phyloP scores from a whole-genome alignment of 2,797 vertebrate species.

The Crenuchus spilurus region DNA sequence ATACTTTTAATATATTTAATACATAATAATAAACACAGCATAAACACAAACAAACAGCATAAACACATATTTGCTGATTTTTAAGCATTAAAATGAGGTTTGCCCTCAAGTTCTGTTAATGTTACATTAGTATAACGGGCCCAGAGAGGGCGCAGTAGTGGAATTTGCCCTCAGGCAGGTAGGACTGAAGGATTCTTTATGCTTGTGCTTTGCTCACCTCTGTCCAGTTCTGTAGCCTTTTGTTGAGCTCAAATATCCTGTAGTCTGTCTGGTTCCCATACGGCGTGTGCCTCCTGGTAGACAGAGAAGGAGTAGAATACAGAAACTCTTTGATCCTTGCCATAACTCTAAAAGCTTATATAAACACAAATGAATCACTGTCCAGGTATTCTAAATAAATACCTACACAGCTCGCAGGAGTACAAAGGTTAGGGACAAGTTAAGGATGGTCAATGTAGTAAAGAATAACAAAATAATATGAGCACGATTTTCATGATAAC shows the following conservation, averaged over 20 bases:
- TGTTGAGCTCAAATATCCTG: conserved; percentile 99
- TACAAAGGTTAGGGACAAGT: neutral
- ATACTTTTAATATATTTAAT: too few relatives aligned
- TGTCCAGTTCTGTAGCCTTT: conserved; percentile 98
- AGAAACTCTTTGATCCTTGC: neutral
- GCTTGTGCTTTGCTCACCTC: conserved; percentile 79
- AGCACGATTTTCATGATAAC: too few relatives aligned
- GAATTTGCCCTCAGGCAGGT: neutral
- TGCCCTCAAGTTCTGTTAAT: neutral
- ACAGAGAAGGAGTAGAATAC: conserved; percentile 12
- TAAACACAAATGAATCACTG: conserved; percentile 5
- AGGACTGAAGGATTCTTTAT: conserved; percentile 17
- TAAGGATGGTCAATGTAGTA: neutral
- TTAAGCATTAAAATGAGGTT: too few relatives aligned
- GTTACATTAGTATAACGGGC: neutral
- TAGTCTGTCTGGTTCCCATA: conserved; percentile 99
- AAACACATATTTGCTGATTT: too few relatives aligned
- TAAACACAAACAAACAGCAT: too few relatives aligned
- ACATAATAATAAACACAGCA: too few relatives aligned
- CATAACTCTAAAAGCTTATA: neutral
- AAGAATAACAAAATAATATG: too few relatives aligned
- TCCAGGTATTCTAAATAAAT: neutral
- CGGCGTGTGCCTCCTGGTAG: conserved; percentile 93
- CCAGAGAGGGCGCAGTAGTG: neutral
- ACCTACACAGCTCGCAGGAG: neutral